Evolutionary conservation across 2,888 invertebrate species (phyloP).

Genomic region (Halictus ligatus): DNA sequence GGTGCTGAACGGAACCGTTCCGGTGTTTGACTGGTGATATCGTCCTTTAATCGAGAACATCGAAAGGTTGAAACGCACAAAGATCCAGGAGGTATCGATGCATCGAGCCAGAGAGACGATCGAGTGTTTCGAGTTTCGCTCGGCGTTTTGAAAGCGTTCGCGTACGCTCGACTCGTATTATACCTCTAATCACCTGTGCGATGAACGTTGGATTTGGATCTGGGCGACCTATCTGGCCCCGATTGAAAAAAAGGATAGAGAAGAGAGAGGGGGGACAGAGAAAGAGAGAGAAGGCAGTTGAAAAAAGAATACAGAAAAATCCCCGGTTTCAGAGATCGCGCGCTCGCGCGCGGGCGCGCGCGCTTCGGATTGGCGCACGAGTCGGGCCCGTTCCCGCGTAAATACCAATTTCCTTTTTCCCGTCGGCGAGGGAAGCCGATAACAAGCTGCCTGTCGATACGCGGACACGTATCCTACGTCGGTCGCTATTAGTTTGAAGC

Average conservation of each 20-base stretch:
- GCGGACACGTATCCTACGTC: conserved; percentile 27
- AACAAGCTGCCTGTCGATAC: conserved; percentile 37
- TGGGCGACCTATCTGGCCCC: neutral
- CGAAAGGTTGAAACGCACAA: too few relatives aligned
- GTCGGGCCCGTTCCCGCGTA: conserved; percentile 11
- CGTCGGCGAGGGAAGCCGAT: conserved; percentile 14
- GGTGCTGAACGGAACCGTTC: too few relatives aligned
- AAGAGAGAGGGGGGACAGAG: too few relatives aligned
- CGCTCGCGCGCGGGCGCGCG: too few relatives aligned
- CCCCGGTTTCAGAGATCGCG: neutral
- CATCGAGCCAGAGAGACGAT: neutral
- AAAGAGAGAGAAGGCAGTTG: too few relatives aligned
- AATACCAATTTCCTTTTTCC: conserved; percentile 11
- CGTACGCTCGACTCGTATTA: neutral
- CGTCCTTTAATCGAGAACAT: too few relatives aligned
- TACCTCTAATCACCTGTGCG: neutral
- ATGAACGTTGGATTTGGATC: neutral
- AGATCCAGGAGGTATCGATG: neutral
- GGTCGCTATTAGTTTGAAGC: conserved; percentile 19
- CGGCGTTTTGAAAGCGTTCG: neutral
- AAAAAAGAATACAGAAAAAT: neutral
- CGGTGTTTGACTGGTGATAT: too few relatives aligned
- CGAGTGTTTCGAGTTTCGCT: neutral
- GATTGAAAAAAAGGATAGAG: conserved; percentile 1
- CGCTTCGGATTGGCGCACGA: neutral